These are phyloP conservation scores for Brachionus koreanus DNA, from an alignment of 1,140 invertebrate genomes.

Conservation along the genomic window DNA sequence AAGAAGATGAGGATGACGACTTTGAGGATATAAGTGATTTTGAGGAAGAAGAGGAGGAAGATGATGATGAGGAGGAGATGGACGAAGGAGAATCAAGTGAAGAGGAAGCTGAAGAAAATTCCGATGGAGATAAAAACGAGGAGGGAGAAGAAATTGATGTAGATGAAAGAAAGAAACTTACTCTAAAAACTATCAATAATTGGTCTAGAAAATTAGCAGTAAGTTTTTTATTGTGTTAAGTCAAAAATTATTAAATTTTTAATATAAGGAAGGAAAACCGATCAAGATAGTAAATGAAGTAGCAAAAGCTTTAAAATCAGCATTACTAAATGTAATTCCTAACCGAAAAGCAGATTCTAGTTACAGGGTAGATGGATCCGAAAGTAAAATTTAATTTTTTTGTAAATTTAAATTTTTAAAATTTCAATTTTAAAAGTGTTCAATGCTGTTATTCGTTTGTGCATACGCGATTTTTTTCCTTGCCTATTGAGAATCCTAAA, in stretches of 20 bases:
- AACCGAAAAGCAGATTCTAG: slow-evolving; percentile 46
- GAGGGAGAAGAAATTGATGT: slow-evolving; percentile 22
- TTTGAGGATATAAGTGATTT: slow-evolving; percentile 33
- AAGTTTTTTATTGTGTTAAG: not conserved
- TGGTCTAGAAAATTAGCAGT: slow-evolving; percentile 47
- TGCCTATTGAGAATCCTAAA: slow-evolving; percentile 7
- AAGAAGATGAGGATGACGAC: slow-evolving; percentile 7
- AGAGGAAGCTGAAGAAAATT: slow-evolving; percentile 43
- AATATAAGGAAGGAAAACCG: not conserved
- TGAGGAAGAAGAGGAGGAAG: slow-evolving; percentile 65
- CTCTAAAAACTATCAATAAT: slow-evolving; percentile 34
- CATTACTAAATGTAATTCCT: slow-evolving; percentile 48
- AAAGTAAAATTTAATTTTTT: not conserved
- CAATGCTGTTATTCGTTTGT: slow-evolving; percentile 50
- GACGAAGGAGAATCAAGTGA: slow-evolving; percentile 42
- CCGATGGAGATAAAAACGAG: not conserved
- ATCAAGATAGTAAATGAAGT: slow-evolving; percentile 50
- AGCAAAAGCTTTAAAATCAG: slow-evolving; percentile 48
- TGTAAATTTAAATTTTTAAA: not conserved
- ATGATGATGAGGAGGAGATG: slow-evolving; percentile 46
- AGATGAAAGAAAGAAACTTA: slow-evolving; percentile 44
- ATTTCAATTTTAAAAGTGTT: slow-evolving; percentile 47
- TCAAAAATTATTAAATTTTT: not conserved
- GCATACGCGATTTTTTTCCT: slow-evolving; percentile 48
- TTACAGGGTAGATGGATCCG: slow-evolving; percentile 27